A percentile compares a stretch with the other conserved stretches of the same genome.
phyloP scores from a whole-genome alignment of 2,113 vertebrate genomes.

The Lasiurus cinereus region DNA sequence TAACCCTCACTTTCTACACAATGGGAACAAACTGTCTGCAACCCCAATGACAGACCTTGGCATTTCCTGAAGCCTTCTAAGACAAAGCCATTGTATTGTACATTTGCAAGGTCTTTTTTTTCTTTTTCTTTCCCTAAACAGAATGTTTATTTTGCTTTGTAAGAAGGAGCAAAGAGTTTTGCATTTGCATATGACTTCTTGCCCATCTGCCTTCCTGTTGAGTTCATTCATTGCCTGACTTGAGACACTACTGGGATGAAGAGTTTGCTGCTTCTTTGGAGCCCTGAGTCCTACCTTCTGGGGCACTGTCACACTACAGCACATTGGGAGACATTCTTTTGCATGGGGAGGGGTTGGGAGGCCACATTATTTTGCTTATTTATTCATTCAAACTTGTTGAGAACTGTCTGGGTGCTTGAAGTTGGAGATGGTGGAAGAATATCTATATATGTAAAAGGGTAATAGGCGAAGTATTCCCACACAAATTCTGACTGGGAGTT shows the following conservation, averaged over 20 bases:
- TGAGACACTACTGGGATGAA: not conserved
- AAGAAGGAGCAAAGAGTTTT: constrained; percentile 40
- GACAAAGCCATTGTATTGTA: constrained; percentile 71
- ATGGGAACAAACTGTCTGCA: constrained; percentile 59
- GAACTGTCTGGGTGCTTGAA: not conserved
- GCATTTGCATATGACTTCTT: constrained; percentile 36
- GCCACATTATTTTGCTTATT: constrained; percentile 5
- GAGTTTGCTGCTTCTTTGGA: not conserved
- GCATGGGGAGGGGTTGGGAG: not conserved
- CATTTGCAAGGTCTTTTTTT: constrained; percentile 50
- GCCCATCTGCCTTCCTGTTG: not conserved
- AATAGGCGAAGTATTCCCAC: too few relatives aligned
- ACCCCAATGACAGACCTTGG: constrained; percentile 36
- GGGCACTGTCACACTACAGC: not conserved
- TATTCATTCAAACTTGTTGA: constrained; percentile 31
- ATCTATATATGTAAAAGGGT: not conserved
- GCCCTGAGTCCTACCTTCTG: not conserved
- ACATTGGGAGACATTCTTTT: not conserved
- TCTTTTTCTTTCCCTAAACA: constrained; percentile 20
- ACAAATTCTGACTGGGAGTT: too few relatives aligned
- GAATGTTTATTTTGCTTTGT: constrained; percentile 72
- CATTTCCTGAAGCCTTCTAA: constrained; percentile 73
- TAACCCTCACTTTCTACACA: constrained; percentile 58
- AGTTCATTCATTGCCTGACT: not conserved
- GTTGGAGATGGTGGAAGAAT: not conserved